Percentiles rank a stretch among this genome's conserved stretches.
phyloP scores from a whole-genome alignment of 2,888 invertebrate species.

The Neria commutata region DNA sequence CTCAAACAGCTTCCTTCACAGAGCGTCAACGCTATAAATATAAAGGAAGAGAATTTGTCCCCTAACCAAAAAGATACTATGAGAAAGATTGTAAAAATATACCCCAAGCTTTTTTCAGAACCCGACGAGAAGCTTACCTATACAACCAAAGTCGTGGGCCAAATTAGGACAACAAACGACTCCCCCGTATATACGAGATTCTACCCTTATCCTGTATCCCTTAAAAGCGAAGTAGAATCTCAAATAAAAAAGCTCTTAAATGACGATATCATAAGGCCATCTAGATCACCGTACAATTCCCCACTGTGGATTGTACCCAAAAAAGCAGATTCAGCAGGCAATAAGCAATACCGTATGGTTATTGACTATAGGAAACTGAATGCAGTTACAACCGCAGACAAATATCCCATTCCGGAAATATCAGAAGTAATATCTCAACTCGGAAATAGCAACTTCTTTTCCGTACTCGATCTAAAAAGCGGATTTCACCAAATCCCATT shows the following conservation, averaged over 20 bases:
- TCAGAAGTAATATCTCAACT: not conserved
- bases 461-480: not conserved
- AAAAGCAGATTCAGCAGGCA: conserved; percentile 8
- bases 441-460: not conserved
- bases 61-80: conserved; percentile 14
- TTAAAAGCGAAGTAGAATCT: not conserved
- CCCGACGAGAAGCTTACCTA: conserved; percentile 14
- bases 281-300: conserved; percentile 16
- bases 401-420: not conserved
- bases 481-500: conserved; percentile 8
- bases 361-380: not conserved
- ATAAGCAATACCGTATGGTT: not conserved
- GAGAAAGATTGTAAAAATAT: conserved; percentile 1
- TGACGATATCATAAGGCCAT: conserved; percentile 4
- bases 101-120: conserved; percentile 7
- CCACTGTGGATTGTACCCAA: conserved; percentile 9
- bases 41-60: conserved; percentile 1
- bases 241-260: not conserved
- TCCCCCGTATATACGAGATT: conserved; percentile 13
- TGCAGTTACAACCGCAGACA: not conserved
- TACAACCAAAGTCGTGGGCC: conserved; percentile 8
- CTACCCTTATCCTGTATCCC: conserved; percentile 5
- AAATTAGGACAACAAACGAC: conserved; percentile 13
- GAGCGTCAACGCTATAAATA: not conserved
- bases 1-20: not conserved